Conservation (phyloP, 1,140 invertebrate species). For the Meloidogyne exigua region DNA sequence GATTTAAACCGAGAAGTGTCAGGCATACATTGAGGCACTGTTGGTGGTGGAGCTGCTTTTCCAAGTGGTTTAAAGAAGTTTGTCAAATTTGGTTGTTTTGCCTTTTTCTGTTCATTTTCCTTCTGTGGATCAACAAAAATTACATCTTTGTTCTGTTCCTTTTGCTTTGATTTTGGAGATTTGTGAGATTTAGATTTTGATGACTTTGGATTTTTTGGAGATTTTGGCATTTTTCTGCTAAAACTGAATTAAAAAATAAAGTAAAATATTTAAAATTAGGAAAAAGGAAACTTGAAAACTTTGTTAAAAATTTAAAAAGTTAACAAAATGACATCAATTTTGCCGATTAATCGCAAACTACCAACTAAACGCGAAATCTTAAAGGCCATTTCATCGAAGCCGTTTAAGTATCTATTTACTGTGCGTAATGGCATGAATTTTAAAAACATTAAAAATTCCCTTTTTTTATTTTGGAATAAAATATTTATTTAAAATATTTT, state of each 20-base stretch:
- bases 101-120: not conserved
- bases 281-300: not conserved
- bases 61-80: constrained; percentile 9
- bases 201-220: not conserved
- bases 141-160: not conserved
- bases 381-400: too few relatives aligned
- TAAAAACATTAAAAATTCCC: too few relatives aligned
- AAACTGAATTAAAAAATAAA: not conserved
- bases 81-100: constrained; percentile 10
- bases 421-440: too few relatives aligned
- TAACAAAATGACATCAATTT: not conserved
- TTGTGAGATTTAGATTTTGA: not conserved
- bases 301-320: not conserved
- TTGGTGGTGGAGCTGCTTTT: constrained; percentile 24
- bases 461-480: too few relatives aligned
- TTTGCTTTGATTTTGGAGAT: not conserved
- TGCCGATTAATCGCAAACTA: too few relatives aligned
- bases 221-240: not conserved
- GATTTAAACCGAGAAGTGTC: constrained; percentile 10
- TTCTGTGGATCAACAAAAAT: constrained; percentile 1
- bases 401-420: too few relatives aligned
- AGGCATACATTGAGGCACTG: constrained; percentile 10
- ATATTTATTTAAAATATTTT: too few relatives aligned
- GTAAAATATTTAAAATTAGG: not conserved
- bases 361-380: too few relatives aligned